Evolutionary conservation across 2,797 vertebrate species (phyloP).

Genomic region (Chlorospingus semifuscus): DNA sequence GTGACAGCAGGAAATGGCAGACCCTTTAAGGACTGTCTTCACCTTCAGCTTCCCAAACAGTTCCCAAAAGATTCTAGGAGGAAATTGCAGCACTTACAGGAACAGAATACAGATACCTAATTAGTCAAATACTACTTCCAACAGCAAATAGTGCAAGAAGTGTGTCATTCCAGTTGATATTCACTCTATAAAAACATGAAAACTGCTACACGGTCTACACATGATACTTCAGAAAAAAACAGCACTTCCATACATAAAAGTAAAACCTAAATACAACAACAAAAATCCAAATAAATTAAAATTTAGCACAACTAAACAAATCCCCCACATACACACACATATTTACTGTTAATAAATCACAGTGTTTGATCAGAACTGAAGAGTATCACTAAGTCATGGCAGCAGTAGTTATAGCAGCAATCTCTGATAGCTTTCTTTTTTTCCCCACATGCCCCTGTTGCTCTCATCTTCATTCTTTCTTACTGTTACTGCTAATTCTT

Average conservation of each 20-base stretch:
- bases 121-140: not conserved
- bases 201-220: not conserved
- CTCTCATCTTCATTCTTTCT: not conserved
- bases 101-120: not conserved
- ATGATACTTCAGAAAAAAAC: not conserved
- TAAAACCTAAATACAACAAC: not conserved
- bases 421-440: not conserved
- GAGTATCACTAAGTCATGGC: not conserved
- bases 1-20: not conserved
- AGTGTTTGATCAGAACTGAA: not conserved
- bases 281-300: not conserved
- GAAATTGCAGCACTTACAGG: not conserved
- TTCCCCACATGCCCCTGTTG: not conserved
- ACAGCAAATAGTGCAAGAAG: not conserved
- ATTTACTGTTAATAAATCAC: not conserved
- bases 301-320: not conserved
- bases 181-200: not conserved
- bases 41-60: not conserved
- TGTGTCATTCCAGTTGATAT: not conserved
- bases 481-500: not conserved
- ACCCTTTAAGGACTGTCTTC: not conserved
- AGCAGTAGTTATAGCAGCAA: not conserved
- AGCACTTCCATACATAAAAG: not conserved
- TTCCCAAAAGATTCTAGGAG: not conserved
- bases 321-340: rapidly evolving